Percentiles rank a stretch among this genome's conserved stretches.
Conservation (phyloP, 2,888 invertebrate species). For the Horisme vitalbata region DNA sequence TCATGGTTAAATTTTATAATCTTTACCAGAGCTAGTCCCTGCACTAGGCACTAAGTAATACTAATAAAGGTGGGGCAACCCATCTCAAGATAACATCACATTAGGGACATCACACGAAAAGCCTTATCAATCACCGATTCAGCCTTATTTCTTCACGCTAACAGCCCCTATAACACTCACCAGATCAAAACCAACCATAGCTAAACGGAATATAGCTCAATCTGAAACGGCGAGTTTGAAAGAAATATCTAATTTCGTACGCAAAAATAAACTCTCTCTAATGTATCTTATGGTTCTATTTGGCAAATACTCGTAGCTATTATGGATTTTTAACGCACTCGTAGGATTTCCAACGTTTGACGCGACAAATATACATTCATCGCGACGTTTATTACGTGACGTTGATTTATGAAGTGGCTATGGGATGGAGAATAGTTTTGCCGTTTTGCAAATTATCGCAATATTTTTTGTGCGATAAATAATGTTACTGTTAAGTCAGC, state of each 20-base stretch:
- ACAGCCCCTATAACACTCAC: conserved; percentile 18
- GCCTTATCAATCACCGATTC: conserved; percentile 44
- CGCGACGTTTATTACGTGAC: conserved; percentile 57
- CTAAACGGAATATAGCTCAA: background rate
- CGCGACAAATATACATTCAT: conserved; percentile 59
- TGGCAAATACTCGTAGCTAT: conserved; percentile 22
- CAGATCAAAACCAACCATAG: conserved; percentile 5
- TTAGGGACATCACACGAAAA: conserved; percentile 19
- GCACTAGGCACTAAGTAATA: too few species aligned
- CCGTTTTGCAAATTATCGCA: background rate
- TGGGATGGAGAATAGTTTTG: conserved; percentile 16
- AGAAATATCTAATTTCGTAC: background rate
- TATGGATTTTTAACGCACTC: conserved; percentile 38
- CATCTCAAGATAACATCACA: conserved; percentile 30
- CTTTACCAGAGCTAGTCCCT: too few species aligned
- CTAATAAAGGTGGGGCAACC: too few species aligned
- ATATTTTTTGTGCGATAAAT: background rate
- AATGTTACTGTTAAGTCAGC: background rate
- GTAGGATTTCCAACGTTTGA: conserved; percentile 43
- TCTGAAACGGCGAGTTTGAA: background rate
- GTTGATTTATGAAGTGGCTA: conserved; percentile 52
- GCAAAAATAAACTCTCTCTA: conserved; percentile 1
- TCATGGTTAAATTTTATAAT: too few species aligned
- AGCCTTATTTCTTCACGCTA: conserved; percentile 38
- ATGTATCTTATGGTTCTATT: too few species aligned